Evolutionary conservation across 2,888 invertebrate genomes (phyloP).

Genomic region (Meliscaeva auricollis): DNA sequence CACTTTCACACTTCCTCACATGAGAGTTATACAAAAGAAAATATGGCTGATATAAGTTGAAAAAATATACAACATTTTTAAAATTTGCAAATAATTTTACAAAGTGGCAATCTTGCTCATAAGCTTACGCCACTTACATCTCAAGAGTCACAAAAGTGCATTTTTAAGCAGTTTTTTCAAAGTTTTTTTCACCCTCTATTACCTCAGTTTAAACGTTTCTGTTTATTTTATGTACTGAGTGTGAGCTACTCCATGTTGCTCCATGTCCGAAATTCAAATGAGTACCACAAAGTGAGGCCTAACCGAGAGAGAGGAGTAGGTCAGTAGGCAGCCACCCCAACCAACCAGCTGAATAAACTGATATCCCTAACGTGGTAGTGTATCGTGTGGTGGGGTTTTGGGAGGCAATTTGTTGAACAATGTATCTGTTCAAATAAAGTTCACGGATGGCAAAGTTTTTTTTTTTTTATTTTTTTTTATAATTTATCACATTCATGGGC

Average conservation of each 20-base stretch:
- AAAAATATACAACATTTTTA: no score
- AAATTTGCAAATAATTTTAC: neutral
- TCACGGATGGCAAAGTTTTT: constrained; percentile 27
- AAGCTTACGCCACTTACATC: constrained; percentile 8
- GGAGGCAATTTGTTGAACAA: constrained; percentile 23
- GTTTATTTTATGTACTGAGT: neutral
- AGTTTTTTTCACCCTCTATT: neutral
- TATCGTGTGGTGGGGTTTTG: neutral
- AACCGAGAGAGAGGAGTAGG: neutral
- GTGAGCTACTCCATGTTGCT: constrained; percentile 17
- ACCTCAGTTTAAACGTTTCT: constrained; percentile 6
- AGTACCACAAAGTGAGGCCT: constrained; percentile 23
- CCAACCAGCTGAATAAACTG: constrained; percentile 14
- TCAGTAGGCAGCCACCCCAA: neutral
- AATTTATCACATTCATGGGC: constrained; percentile 34
- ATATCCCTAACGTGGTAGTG: neutral
- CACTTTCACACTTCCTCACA: no score
- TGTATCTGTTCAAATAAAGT: constrained; percentile 25
- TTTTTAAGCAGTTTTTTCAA: constrained; percentile 25
- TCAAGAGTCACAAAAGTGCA: constrained; percentile 27
- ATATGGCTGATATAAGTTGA: no score
- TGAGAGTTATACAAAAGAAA: no score
- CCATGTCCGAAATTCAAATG: constrained; percentile 18
- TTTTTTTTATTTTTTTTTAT: constrained; percentile 9
- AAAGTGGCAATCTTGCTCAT: constrained; percentile 1